Conservation (phyloP, 2,888 invertebrate genomes). For the Poecilobothrus nobilitatus region DNA sequence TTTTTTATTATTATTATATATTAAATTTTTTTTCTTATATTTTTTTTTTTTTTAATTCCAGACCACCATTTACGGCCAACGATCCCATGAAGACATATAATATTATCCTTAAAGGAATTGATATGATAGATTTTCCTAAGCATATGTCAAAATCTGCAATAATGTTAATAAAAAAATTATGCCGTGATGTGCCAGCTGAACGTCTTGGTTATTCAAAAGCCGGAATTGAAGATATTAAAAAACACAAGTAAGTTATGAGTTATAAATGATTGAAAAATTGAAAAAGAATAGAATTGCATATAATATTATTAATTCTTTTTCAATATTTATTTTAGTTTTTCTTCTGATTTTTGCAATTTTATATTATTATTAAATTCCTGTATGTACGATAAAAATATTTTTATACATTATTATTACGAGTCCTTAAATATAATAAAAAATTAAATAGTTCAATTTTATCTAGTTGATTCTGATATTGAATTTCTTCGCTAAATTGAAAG, state of each 20-base stretch:
- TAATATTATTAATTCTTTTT: background rate
- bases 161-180: constrained; percentile 74
- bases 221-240: constrained; percentile 78
- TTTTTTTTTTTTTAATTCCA: constrained; percentile 19
- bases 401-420: too few relatives aligned
- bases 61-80: constrained; percentile 78
- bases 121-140: constrained; percentile 75
- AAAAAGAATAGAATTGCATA: too few relatives aligned
- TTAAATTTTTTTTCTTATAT: background rate
- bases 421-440: too few relatives aligned
- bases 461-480: too few relatives aligned
- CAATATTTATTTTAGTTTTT: constrained; percentile 2
- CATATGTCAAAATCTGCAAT: constrained; percentile 71
- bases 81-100: constrained; percentile 95
- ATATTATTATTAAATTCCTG: too few relatives aligned
- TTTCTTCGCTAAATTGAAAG: too few relatives aligned
- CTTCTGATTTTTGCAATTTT: too few relatives aligned
- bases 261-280: background rate
- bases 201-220: constrained; percentile 82
- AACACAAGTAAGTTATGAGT: constrained; percentile 60
- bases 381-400: too few relatives aligned
- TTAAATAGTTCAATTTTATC: too few relatives aligned
- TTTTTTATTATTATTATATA: too few relatives aligned
- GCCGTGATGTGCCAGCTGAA: constrained; percentile 78
- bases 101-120: constrained; percentile 84